phyloP scores from a whole-genome alignment of 2,888 invertebrate species.

The Kryphioiulus occultus region DNA sequence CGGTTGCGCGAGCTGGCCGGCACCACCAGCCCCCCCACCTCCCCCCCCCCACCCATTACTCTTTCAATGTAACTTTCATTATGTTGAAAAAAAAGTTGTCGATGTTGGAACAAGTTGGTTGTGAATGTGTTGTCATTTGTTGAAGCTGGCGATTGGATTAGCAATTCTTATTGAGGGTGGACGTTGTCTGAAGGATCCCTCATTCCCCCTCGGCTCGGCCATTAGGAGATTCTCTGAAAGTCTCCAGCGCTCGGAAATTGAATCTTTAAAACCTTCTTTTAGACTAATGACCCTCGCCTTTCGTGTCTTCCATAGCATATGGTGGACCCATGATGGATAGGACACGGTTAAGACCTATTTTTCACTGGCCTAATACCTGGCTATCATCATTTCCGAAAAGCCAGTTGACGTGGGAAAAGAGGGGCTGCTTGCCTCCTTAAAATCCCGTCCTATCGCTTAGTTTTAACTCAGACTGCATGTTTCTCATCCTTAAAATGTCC shows the following conservation, averaged over 20 bases:
- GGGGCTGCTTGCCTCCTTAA: constrained; percentile 8
- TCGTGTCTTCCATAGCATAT: constrained; percentile 6
- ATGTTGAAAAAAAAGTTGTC: constrained; percentile 20
- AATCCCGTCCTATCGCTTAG: not conserved
- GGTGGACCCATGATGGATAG: constrained; percentile 15
- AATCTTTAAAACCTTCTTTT: constrained; percentile 17
- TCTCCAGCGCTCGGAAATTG: not conserved
- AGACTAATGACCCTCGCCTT: constrained; percentile 23
- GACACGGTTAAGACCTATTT: not conserved
- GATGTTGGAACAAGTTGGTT: not conserved
- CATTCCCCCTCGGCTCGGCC: not conserved
- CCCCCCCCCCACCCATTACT: not conserved
- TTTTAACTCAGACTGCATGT: not conserved
- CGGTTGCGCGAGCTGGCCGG: not conserved
- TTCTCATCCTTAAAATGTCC: not conserved
- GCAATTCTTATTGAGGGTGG: constrained; percentile 16
- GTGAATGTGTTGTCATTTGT: constrained; percentile 17
- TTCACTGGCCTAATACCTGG: constrained; percentile 23
- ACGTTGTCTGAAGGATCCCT: not conserved
- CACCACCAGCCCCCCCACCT: not conserved
- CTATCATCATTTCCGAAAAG: constrained; percentile 23
- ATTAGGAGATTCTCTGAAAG: not conserved
- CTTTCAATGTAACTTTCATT: not conserved
- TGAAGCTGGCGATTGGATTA: not conserved
- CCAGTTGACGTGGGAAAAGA: constrained; percentile 23